Evolutionary conservation across 2,888 invertebrate genomes (phyloP).

Genomic region (Pristionchus exspectatus): DNA sequence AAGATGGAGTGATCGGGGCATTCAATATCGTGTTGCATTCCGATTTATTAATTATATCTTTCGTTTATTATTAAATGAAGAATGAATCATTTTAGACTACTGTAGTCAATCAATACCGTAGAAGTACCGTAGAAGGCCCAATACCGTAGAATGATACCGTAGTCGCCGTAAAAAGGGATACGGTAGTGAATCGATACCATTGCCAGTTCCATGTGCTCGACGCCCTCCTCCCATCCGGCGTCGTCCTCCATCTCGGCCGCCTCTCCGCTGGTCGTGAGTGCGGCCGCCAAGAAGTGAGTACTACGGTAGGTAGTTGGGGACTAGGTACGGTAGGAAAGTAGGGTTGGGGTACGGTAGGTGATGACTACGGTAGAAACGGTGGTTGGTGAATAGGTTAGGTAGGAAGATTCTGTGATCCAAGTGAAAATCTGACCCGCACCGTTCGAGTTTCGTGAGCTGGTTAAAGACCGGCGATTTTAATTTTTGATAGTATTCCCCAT

Average conservation of each 20-base stretch:
- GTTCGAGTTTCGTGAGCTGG: no score
- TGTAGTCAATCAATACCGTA: background rate
- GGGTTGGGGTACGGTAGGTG: background rate
- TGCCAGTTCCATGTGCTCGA: slow-evolving; percentile 6
- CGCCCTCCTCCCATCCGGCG: background rate
- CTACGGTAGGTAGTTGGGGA: background rate
- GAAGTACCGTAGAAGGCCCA: no score
- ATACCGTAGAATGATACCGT: no score
- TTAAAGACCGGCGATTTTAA: no score
- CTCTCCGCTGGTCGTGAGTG: slow-evolving; percentile 42
- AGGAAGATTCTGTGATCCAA: background rate
- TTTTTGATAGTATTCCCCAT: background rate
- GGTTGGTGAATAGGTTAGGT: background rate
- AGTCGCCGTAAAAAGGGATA: background rate
- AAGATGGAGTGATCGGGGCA: no score
- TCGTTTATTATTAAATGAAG: background rate
- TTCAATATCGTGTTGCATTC: no score
- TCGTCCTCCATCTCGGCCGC: background rate
- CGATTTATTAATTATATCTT: background rate
- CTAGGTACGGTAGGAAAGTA: background rate
- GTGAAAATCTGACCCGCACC: no score
- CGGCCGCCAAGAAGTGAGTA: slow-evolving; percentile 50
- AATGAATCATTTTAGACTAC: background rate
- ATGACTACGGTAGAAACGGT: background rate
- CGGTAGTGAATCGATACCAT: background rate